Base-by-base conservation (phyloP, 1,140 invertebrate species). In the Pseudomyrmex pallidus region DNA sequence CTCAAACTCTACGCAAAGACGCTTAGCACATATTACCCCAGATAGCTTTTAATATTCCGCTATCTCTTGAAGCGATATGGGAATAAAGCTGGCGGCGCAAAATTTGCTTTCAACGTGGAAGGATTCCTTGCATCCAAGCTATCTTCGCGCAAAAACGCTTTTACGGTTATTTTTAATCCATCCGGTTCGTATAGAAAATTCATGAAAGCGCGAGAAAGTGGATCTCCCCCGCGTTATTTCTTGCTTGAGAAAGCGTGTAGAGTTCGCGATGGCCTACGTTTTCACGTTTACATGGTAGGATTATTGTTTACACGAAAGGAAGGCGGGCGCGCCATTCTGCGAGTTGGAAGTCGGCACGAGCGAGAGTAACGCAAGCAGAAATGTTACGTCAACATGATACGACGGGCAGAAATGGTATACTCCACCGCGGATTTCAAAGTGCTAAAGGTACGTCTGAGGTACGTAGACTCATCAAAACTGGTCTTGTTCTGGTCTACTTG, bases 221-320 rank as follows among this genome's bases (percentile, higher is more conserved):
- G 85, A 74, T 22, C 74, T 22, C 74, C 5, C 25, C 4, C 17
- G 44, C 54, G 20, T 20, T 35, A 59, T 68, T 78, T 70, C 64
- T 78, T 70, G 54, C 76, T 78, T 46, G 63, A 57, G 63, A 15
- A 68, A 46, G 50, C 52, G 48, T 59, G 50, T 62, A 44, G 59
- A 59, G 35, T 7, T 7, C 52, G 80, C 46, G 77, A 77, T 68
- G 57, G 85, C 48, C 20, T 59, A 50, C 68, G 63, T 83, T 76
- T 83, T 88, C 86, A 86, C 87, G 89, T 91, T 91, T 91, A 87
- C 90, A 88, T 76, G 82, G 74, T 73, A 86, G 84, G 72, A 92
- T 90, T 90, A 90, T 90, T 92, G 90, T 92, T 92, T 90, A 90
- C 90, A 82, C 74, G 85, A 83, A 83, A 85, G 77, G 85, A 85